Percentiles rank a stretch among this genome's conserved stretches.
These are phyloP conservation scores for Pterophyllum scalare DNA, from an alignment of 2,113 vertebrate genomes.

Conservation along the genomic window DNA sequence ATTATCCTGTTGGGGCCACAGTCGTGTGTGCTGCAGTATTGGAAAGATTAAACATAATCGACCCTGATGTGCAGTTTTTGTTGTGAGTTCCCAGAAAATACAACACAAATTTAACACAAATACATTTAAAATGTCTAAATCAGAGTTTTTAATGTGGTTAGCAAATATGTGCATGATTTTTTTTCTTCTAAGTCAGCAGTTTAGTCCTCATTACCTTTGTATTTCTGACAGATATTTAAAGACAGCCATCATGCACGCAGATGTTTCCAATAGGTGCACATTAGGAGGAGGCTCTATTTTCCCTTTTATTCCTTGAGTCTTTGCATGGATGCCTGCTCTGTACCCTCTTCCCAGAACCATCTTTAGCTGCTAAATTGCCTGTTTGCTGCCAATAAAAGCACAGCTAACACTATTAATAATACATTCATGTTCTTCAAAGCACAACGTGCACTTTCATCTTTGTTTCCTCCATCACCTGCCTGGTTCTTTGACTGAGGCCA, in stretches of 20 bases:
- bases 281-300: neutral
- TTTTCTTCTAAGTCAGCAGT: neutral
- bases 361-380: constrained; percentile 10
- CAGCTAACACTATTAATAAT: constrained; percentile 21
- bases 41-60: neutral
- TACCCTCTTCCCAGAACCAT: constrained; percentile 11
- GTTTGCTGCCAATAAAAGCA: constrained; percentile 31
- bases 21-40: neutral
- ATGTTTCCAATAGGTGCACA: neutral
- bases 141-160: neutral
- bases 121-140: neutral
- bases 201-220: neutral
- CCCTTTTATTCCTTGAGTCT: neutral
- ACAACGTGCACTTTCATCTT: constrained; percentile 52
- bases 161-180: neutral
- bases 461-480: constrained; percentile 25
- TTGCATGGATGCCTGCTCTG: constrained; percentile 25
- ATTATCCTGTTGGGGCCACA: neutral
- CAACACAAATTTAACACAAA: neutral
- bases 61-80: neutral
- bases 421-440: constrained; percentile 53
- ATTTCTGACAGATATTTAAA: neutral
- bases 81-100: neutral
- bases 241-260: neutral
- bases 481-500: constrained; percentile 42